Base-by-base conservation (phyloP, 2,113 vertebrate species). In the Edolisoma coerulescens region DNA sequence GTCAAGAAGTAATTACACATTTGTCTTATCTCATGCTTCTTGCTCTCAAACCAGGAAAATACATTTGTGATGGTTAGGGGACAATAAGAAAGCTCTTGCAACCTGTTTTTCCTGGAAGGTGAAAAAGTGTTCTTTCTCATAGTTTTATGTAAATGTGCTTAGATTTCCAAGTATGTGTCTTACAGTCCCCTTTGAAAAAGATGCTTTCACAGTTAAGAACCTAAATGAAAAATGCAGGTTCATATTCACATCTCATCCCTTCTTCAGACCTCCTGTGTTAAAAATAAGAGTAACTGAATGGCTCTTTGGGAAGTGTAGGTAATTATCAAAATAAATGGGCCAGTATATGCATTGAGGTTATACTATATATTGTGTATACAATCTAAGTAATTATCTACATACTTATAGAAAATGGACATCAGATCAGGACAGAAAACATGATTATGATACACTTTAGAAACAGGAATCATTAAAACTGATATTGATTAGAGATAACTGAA, bases 1-100 rank as follows among this genome's bases (percentile, higher is more conserved):
- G 97, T 98, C 97, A 98, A 98, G 97, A 97, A 97, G 96, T 98
- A 98, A 98, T 98, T 98, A 97, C 94, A 95, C 96, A 97, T 98
- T 98, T 98, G 97, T 98, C 97, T 98, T 98, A 97, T 98, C 97
- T 98, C 95, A 96, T 96, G 97, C 93, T 97, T 98, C 96, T 98
- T 97, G 73, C 92, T 95, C 96, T 97, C 97, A 95, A 97, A 98
- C 93, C 87, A 97, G 89, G 26, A 92, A 96, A 97, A 96, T 91
- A 77, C 89, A 92, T 94, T 86, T 90, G 52, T 74, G 87, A 95
- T 61, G 54, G 76, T 81, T 77, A 95, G 35, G 73, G 75, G 61
- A 96, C 35, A 37, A 27, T 47, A 44, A 50, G 75, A 91, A 96
- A 86, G 64, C 84, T 88, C 52, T 81, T 87, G 78, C 69, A 89